A percentile compares a stretch with the other conserved stretches of the same genome.
Evolutionary conservation across 2,888 invertebrate species (phyloP).

Genomic region (Napeogenes inachia): DNA sequence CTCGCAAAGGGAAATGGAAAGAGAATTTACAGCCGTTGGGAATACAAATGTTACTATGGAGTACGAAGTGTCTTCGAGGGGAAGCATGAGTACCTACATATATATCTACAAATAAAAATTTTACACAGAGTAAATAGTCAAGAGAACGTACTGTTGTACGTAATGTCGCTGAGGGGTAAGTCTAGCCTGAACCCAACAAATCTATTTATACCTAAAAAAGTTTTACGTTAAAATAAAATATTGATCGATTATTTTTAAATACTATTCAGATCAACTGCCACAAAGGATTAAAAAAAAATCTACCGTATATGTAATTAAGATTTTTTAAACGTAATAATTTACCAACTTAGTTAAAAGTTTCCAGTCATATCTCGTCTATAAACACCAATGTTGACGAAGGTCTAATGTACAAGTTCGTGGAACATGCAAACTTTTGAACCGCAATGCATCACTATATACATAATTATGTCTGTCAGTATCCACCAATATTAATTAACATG

Average conservation of each 20-base stretch:
- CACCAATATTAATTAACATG: too few relatives aligned
- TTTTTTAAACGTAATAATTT: too few relatives aligned
- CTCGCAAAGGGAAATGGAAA: conserved; percentile 53
- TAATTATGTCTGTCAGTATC: background rate
- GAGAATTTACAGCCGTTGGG: conserved; percentile 62
- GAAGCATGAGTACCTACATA: conserved; percentile 32
- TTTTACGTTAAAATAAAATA: too few relatives aligned
- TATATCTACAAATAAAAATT: background rate
- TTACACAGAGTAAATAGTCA: conserved; percentile 5
- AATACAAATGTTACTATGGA: conserved; percentile 42
- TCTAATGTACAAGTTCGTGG: conserved; percentile 38
- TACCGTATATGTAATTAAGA: too few relatives aligned
- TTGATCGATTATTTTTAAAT: background rate
- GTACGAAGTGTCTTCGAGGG: conserved; percentile 22
- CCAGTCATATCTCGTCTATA: background rate
- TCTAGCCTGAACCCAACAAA: background rate
- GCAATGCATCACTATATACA: conserved; percentile 58
- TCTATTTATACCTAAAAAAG: too few relatives aligned
- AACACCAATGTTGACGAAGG: conserved; percentile 7
- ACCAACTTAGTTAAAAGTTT: too few relatives aligned
- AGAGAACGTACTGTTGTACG: background rate
- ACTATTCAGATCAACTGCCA: background rate
- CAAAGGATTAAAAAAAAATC: background rate
- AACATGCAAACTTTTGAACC: conserved; percentile 52
- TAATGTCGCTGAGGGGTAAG: background rate